Conservation (phyloP, 2,888 invertebrate species). For the Agrochola lota region DNA sequence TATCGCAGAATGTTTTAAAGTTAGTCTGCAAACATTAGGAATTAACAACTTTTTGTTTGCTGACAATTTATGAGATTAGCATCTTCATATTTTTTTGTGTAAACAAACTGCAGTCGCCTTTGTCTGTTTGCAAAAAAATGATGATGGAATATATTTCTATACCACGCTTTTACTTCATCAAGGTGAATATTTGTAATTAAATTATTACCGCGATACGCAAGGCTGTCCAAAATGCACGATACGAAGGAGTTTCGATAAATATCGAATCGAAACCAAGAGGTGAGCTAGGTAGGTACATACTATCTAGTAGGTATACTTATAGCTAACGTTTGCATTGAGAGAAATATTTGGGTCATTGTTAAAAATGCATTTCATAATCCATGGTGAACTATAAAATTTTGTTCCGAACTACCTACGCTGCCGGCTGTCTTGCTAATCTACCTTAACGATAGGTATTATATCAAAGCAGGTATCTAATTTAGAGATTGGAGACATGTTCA, state of each 20-base stretch:
- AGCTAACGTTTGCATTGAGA: slow-evolving; percentile 9
- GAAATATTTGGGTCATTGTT: slow-evolving; percentile 41
- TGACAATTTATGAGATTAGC: slow-evolving; percentile 29
- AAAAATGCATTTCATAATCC: slow-evolving; percentile 23
- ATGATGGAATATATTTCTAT: not conserved
- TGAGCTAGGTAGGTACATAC: not conserved
- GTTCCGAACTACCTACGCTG: not conserved
- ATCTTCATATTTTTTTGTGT: slow-evolving; percentile 9
- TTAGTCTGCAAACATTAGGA: slow-evolving; percentile 12
- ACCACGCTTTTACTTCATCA: slow-evolving; percentile 4
- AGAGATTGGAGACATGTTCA: not conserved
- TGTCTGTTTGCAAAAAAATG: not conserved
- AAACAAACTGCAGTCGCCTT: not conserved
- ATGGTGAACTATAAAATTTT: slow-evolving; percentile 20
- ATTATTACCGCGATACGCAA: slow-evolving; percentile 16
- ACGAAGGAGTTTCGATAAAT: slow-evolving; percentile 13
- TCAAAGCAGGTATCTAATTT: not conserved
- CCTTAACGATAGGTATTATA: slow-evolving; percentile 10
- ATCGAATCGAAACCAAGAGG: slow-evolving; percentile 6
- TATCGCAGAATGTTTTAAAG: slow-evolving; percentile 12
- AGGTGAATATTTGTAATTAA: slow-evolving; percentile 17
- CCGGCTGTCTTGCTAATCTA: slow-evolving; percentile 20
- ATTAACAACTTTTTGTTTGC: slow-evolving; percentile 29
- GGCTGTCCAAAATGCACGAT: slow-evolving; percentile 9
- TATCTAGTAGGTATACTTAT: not conserved